Conservation (phyloP, 2,113 vertebrate genomes). For the Prunella fulvescens region DNA sequence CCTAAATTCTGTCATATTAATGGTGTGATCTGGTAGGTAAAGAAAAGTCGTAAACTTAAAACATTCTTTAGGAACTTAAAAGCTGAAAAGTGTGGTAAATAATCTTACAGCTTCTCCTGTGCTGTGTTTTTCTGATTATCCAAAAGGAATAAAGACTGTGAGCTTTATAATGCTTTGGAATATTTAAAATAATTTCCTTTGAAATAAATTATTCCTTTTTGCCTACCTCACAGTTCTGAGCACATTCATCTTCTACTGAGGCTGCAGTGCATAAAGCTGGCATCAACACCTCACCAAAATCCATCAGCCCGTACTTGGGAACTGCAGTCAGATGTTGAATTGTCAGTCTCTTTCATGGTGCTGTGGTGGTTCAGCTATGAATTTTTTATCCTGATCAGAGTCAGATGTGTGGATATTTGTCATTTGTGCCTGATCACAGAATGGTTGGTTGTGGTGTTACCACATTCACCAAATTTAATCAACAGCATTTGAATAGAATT, state of each 20-base stretch:
- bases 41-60: not conserved
- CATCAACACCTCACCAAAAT: not conserved
- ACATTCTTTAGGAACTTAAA: not conserved
- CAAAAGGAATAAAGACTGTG: not conserved
- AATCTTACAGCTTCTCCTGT: not conserved
- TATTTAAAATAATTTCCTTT: not conserved
- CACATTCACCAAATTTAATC: not conserved
- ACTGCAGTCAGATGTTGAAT: not conserved
- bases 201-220: not conserved
- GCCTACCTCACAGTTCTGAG: not conserved
- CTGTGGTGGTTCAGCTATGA: not conserved
- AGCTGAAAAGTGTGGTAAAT: not conserved
- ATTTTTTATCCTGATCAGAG: not conserved
- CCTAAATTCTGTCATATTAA: not conserved
- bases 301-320: accelerated
- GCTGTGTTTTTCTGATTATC: not conserved
- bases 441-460: not conserved
- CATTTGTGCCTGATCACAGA: not conserved
- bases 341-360: not conserved
- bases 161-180: not conserved
- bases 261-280: not conserved
- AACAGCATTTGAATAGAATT: not conserved
- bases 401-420: not conserved
- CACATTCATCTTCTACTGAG: not conserved
- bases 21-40: not conserved